Percentiles rank a stretch among this genome's conserved stretches.
phyloP scores from a whole-genome alignment of 2,888 invertebrate genomes.

The Polia nebulosa region DNA sequence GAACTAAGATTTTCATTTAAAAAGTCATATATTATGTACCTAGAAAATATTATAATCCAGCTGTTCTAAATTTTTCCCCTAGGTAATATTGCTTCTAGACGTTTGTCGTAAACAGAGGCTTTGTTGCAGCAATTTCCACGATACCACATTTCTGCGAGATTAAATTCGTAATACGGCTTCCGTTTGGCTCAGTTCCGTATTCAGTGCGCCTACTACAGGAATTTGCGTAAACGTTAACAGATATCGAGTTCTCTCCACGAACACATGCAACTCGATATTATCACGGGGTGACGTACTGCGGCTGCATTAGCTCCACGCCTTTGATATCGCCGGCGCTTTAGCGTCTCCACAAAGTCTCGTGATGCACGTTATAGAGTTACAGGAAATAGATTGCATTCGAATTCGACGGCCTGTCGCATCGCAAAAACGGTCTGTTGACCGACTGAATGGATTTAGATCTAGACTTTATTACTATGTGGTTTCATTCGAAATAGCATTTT shows the following conservation, averaged over 20 bases:
- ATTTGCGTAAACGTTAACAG: conserved; percentile 67
- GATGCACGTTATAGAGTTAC: conserved; percentile 5
- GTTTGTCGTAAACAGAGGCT: conserved; percentile 85
- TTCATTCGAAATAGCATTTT: conserved; percentile 25
- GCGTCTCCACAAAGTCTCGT: conserved; percentile 11
- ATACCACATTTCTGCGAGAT: conserved; percentile 89
- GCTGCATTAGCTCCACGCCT: conserved; percentile 2
- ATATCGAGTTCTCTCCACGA: conserved; percentile 55
- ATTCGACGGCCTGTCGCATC: conserved; percentile 1
- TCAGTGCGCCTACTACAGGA: conserved; percentile 81
- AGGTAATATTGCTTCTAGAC: conserved; percentile 77
- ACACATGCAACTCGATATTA: conserved; percentile 35
- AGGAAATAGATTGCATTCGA: conserved; percentile 10
- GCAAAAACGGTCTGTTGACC: conserved; percentile 9
- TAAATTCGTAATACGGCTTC: conserved; percentile 88
- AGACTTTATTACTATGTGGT: conserved; percentile 12
- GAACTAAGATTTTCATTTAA: conserved; percentile 60
- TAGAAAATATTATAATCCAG: conserved; percentile 74
- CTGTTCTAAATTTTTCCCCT: conserved; percentile 75
- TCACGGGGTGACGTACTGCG: conserved; percentile 3
- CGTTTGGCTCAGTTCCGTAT: conserved; percentile 83
- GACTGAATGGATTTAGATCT: conserved; percentile 24
- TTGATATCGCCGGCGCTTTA: conserved; percentile 13
- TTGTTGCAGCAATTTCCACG: conserved; percentile 86
- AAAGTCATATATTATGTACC: conserved; percentile 67